Percentiles rank a stretch among this genome's conserved stretches.
phyloP scores from a whole-genome alignment of 2,113 vertebrate genomes.

The Oxyura jamaicensis region DNA sequence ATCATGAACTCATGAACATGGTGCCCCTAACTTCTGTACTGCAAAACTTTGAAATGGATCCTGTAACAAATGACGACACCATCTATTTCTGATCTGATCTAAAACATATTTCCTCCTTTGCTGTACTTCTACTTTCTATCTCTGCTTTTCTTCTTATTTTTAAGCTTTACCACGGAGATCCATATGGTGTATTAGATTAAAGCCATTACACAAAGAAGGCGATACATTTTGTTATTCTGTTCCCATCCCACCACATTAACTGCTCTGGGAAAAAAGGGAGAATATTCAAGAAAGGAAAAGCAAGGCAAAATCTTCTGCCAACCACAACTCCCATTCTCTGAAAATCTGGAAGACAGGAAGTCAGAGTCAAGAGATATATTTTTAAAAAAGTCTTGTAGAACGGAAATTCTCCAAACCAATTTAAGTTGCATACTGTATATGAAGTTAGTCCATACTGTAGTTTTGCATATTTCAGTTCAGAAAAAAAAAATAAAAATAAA shows the following conservation, averaged over 20 bases:
- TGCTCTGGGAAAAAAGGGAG: background rate
- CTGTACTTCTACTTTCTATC: slow-evolving; percentile 3
- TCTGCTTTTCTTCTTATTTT: slow-evolving; percentile 35
- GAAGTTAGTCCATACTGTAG: background rate
- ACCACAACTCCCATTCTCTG: background rate
- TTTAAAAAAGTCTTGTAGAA: background rate
- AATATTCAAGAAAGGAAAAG: background rate
- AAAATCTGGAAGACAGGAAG: background rate
- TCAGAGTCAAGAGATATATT: background rate
- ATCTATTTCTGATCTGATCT: slow-evolving; percentile 54
- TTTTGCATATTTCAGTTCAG: background rate
- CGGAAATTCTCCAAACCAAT: background rate
- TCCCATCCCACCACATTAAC: background rate
- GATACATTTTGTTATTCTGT: background rate
- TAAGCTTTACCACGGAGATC: slow-evolving; percentile 1
- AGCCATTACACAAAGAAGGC: background rate
- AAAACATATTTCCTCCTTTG: slow-evolving; percentile 44
- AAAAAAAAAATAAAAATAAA: background rate
- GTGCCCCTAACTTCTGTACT: slow-evolving; percentile 35
- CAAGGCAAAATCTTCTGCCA: background rate
- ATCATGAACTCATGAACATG: slow-evolving; percentile 24
- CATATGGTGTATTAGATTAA: slow-evolving; percentile 14
- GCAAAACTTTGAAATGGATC: slow-evolving; percentile 50
- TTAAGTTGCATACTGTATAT: background rate
- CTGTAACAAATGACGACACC: slow-evolving; percentile 16